Evolutionary conservation across 2,113 vertebrate genomes (phyloP).

Genomic region (Ctenodactylus gundi): DNA sequence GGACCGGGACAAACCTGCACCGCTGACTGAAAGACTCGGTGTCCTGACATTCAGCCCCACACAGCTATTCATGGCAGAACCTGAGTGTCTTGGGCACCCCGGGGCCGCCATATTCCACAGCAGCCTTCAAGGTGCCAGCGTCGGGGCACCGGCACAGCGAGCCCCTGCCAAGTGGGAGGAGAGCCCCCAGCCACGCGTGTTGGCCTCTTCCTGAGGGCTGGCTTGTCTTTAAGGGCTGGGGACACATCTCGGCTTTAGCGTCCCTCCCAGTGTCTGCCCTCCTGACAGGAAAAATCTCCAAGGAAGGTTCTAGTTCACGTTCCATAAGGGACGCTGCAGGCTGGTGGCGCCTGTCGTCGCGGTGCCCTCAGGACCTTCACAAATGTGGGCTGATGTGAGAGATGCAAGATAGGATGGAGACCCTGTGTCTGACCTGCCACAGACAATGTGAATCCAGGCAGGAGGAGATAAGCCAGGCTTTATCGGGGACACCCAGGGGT

Average conservation of each 20-base stretch:
- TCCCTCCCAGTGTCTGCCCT: not conserved
- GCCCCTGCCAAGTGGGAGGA: not conserved
- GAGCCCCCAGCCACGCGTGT: accelerated
- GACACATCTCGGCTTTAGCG: accelerated
- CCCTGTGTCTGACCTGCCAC: not conserved
- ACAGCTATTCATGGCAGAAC: not conserved
- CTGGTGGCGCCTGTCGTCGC: too few species aligned
- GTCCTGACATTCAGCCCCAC: not conserved
- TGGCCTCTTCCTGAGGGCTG: not conserved
- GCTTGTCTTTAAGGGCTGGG: too few species aligned
- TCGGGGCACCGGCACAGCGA: accelerated
- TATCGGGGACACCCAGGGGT: not conserved
- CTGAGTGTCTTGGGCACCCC: accelerated
- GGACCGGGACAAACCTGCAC: not conserved
- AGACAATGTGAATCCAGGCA: conserved; percentile 32
- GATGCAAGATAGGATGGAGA: not conserved
- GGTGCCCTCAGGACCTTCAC: not conserved
- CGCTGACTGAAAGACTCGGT: accelerated
- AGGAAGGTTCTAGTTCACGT: not conserved
- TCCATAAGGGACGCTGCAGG: accelerated
- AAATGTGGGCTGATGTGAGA: not conserved
- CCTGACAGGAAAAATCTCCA: not conserved
- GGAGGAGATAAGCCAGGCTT: conserved; percentile 6
- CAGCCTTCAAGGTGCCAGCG: accelerated
- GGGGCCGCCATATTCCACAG: accelerated